These are phyloP conservation scores for Galemys pyrenaicus DNA, from an alignment of 2,113 vertebrate genomes.

Conservation along the genomic window DNA sequence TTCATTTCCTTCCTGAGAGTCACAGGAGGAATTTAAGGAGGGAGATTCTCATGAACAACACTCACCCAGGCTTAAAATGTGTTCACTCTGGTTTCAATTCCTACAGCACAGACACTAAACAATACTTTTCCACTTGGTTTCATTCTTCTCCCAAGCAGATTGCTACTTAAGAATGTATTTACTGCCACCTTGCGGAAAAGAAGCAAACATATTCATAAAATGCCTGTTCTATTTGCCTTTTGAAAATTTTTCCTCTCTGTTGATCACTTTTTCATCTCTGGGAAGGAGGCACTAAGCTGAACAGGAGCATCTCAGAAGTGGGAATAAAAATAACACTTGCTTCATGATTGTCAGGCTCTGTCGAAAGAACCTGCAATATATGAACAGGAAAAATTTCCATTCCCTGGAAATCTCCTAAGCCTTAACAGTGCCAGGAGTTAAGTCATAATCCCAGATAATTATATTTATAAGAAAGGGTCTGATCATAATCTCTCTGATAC, in stretches of 20 bases:
- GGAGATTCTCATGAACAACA: not conserved
- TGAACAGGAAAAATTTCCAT: conserved; percentile 37
- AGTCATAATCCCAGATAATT: conserved; percentile 75
- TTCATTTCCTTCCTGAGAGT: not conserved
- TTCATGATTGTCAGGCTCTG: not conserved
- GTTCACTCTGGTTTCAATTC: not conserved
- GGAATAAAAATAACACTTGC: not conserved
- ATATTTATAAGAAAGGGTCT: conserved; percentile 75
- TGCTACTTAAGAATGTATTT: not conserved
- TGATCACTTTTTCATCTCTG: rapidly evolving
- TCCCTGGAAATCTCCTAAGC: conserved; percentile 39
- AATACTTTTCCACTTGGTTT: not conserved
- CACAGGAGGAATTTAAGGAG: not conserved
- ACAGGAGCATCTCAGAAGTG: rapidly evolving
- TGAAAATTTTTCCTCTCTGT: not conserved
- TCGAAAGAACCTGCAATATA: not conserved
- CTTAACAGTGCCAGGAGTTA: conserved; percentile 69
- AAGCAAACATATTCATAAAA: not conserved
- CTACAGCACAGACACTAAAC: not conserved
- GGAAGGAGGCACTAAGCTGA: not conserved
- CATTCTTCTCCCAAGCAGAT: not conserved
- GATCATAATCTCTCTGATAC: conserved; percentile 24
- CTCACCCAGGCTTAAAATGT: not conserved
- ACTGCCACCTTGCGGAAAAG: conserved; percentile 79
- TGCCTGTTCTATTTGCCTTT: not conserved